Evolutionary conservation across 2,113 vertebrate genomes (phyloP), one percentile per base, ranked within the genome.

Genomic region (Thalassarche chlororhynchos): DNA sequence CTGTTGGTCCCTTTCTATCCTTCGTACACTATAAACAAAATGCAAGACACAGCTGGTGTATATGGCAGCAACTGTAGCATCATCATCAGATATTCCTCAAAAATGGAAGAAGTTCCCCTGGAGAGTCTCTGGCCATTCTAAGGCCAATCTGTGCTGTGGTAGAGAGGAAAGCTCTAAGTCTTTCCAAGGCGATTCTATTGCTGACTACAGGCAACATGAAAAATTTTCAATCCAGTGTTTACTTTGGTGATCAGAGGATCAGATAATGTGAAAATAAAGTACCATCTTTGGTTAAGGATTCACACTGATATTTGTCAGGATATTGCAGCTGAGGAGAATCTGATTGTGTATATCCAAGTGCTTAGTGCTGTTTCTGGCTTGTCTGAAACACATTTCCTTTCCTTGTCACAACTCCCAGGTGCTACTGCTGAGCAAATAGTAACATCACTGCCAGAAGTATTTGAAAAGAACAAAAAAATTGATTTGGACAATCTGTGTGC

Each of bases 391-490:
- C 89, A 79, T 95, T 98, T 97, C 83, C 95, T 92, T 84, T 84
- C 86, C 95, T 75, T 95, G 78, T 97, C 92, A 82, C 96, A 97
- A 96, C 86, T 97, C 91, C 93, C 95, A 97, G 97, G 96, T 97
- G 93, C 94, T 91, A 76, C 89, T 87, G 94, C 94, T 90, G 94
- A 97, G 89, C 90, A 98, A 97, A 97, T 79, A 92, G 92, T 94
- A 97, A 93, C 93, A 91, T 91, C 77, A 29, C 46, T 91, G 90
- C 89, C 93, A 93, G 92, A 95, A 93, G 87, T 87, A 97, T 95
- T 97, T 93, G 90, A 98, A 98, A 96, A 97, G 89, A 94, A 95
- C 47, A 94, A 97, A 80, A 97, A 95, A 96, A 97, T 69, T 87
- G 91, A 97, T 96, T 87, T 54, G 61, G 92, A 96, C 93, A 97